Percentiles rank a stretch among this genome's conserved stretches.
These are phyloP conservation scores for Liopterus haemorrhoidalis DNA, from an alignment of 2,888 invertebrate species.

Conservation along the genomic window DNA sequence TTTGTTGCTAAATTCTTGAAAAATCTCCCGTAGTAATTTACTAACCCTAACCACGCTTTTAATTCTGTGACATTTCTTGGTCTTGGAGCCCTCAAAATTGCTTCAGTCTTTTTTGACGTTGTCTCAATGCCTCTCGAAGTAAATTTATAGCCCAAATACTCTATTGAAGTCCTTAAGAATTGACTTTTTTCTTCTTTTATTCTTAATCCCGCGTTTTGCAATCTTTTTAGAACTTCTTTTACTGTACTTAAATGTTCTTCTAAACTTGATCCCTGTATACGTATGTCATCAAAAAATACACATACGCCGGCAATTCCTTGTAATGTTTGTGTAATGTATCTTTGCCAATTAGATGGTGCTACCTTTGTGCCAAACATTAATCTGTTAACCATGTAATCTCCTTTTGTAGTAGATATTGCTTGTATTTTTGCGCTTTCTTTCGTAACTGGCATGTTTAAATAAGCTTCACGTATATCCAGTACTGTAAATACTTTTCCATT, in stretches of 20 bases:
- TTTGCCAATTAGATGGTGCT: no score
- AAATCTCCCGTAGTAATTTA: conserved; percentile 22
- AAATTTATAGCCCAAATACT: conserved; percentile 25
- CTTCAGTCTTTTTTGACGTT: conserved; percentile 20
- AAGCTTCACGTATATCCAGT: no score
- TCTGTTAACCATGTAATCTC: no score
- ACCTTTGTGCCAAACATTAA: no score
- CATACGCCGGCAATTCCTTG: no score
- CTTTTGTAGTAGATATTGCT: no score
- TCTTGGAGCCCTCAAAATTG: conserved; percentile 25
- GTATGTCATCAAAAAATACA: conserved; percentile 13
- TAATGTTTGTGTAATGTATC: no score
- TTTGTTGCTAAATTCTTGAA: conserved; percentile 25
- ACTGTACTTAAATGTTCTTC: conserved; percentile 6
- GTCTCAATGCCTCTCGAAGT: conserved; percentile 14
- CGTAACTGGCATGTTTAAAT: no score
- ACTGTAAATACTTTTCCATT: no score
- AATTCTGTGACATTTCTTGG: conserved; percentile 16
- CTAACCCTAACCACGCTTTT: conserved; percentile 23
- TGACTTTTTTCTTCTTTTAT: conserved; percentile 20
- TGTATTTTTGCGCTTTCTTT: no score
- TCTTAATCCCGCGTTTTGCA: conserved; percentile 14
- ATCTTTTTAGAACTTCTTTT: conserved; percentile 8
- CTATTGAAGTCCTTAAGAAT: conserved; percentile 12
- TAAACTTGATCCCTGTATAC: conserved; percentile 11